A percentile compares a stretch with the other conserved stretches of the same genome.
Conservation (phyloP, 2,888 invertebrate species). For the Sarcophaga variegata region DNA sequence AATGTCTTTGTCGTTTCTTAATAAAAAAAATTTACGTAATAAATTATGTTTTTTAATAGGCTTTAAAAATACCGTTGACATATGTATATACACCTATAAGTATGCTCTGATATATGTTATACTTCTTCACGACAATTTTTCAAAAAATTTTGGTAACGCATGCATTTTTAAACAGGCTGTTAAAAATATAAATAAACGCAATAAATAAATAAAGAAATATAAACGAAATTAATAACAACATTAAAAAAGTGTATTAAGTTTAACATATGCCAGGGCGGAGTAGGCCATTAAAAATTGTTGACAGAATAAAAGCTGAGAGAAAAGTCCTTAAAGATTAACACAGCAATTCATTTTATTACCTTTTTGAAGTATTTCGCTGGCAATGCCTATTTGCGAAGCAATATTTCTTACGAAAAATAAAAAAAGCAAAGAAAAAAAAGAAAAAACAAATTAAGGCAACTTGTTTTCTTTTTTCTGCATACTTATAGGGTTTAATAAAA, state of each 20-base stretch:
- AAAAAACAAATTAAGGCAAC: slow-evolving; percentile 19
- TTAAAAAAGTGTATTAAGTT: slow-evolving; percentile 12
- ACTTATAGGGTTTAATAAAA: not conserved
- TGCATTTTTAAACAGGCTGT: slow-evolving; percentile 5
- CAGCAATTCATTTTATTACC: not conserved
- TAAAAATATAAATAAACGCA: slow-evolving; percentile 19
- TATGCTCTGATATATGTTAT: not conserved
- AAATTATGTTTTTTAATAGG: not conserved
- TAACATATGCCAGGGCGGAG: slow-evolving; percentile 13
- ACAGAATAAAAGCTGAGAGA: no score
- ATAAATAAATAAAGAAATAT: not conserved
- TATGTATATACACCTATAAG: not conserved
- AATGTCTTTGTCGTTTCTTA: no score
- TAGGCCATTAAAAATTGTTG: not conserved
- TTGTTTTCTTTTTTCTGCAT: not conserved
- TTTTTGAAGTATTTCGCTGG: not conserved
- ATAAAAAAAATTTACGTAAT: no score
- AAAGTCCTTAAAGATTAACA: not conserved
- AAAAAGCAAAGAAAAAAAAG: not conserved
- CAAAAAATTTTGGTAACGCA: slow-evolving; percentile 2
- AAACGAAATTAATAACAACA: not conserved
- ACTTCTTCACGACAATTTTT: not conserved
- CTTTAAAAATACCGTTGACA: not conserved
- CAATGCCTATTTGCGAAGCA: not conserved
- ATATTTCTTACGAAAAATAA: no score